Conservation (phyloP, 2,113 vertebrate species). For the Halichoeres trimaculatus region DNA sequence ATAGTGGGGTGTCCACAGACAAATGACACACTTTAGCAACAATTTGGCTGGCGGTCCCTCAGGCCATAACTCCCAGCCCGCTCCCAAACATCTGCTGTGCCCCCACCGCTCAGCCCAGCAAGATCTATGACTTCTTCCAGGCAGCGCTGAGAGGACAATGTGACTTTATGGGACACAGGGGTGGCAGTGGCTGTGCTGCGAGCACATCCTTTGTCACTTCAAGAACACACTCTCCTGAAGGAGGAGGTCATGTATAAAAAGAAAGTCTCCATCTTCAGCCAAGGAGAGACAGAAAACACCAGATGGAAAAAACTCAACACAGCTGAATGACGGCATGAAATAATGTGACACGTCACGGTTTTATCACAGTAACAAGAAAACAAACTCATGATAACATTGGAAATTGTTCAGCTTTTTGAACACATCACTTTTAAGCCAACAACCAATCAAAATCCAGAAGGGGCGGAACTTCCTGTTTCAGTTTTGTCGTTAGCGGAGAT, state of each 20-base stretch:
- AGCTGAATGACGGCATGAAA: too few species aligned
- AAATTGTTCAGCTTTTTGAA: too few species aligned
- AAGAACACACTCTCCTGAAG: slow-evolving; percentile 26
- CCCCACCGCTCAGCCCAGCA: slow-evolving; percentile 51
- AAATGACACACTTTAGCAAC: slow-evolving; percentile 61
- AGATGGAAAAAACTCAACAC: too few species aligned
- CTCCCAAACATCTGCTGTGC: slow-evolving; percentile 66
- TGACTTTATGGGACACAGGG: slow-evolving; percentile 55
- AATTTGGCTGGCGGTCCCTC: slow-evolving; percentile 43
- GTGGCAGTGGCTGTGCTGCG: slow-evolving; percentile 33
- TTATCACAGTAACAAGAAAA: too few species aligned
- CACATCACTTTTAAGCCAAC: too few species aligned
- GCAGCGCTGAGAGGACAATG: slow-evolving; percentile 35
- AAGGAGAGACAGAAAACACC: too few species aligned
- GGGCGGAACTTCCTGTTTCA: too few species aligned
- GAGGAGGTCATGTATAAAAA: slow-evolving; percentile 33
- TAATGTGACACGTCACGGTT: too few species aligned
- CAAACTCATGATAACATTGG: too few species aligned
- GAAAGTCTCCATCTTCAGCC: neutral
- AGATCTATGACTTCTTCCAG: slow-evolving; percentile 64
- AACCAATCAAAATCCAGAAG: too few species aligned
- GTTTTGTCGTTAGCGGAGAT: too few species aligned
- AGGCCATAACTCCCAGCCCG: slow-evolving; percentile 50
- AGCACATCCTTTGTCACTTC: slow-evolving; percentile 51
- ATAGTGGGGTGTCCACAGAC: slow-evolving; percentile 35